Conservation (phyloP, 2,113 vertebrate genomes). For the Dromas ardeola region DNA sequence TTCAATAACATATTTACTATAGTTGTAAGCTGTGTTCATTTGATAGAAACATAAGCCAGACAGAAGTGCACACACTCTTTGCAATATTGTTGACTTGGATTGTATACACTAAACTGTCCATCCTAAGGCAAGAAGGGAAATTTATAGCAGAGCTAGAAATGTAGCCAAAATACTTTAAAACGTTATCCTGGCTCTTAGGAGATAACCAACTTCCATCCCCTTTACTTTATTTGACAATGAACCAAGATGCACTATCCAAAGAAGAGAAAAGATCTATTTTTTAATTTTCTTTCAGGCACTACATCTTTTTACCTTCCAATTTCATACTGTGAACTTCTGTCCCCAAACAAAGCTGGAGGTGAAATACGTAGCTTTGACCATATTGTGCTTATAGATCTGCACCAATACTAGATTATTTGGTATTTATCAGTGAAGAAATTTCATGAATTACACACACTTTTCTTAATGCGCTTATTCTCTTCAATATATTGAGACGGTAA, state of each 20-base stretch:
- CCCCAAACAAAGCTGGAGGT: not conserved
- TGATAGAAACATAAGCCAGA: not conserved
- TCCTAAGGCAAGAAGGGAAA: not conserved
- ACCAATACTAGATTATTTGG: not conserved
- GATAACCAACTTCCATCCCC: not conserved
- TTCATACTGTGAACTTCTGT: not conserved
- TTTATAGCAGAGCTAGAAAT: not conserved
- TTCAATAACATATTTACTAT: not conserved
- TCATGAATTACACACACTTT: not conserved
- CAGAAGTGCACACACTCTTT: not conserved
- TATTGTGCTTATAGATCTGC: not conserved
- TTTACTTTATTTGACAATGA: not conserved
- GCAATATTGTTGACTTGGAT: not conserved
- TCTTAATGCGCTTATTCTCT: not conserved
- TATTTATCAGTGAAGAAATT: not conserved
- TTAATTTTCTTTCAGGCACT: not conserved
- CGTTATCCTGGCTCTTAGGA: not conserved
- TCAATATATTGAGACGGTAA: not conserved
- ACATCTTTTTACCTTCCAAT: not conserved
- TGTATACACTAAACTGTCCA: not conserved
- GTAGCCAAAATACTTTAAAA: not conserved
- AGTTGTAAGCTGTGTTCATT: not conserved
- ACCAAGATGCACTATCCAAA: not conserved
- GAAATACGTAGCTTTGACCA: not conserved
- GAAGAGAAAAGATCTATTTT: not conserved